phyloP scores from a whole-genome alignment of 2,797 vertebrate species.

The Bovichtus diacanthus region DNA sequence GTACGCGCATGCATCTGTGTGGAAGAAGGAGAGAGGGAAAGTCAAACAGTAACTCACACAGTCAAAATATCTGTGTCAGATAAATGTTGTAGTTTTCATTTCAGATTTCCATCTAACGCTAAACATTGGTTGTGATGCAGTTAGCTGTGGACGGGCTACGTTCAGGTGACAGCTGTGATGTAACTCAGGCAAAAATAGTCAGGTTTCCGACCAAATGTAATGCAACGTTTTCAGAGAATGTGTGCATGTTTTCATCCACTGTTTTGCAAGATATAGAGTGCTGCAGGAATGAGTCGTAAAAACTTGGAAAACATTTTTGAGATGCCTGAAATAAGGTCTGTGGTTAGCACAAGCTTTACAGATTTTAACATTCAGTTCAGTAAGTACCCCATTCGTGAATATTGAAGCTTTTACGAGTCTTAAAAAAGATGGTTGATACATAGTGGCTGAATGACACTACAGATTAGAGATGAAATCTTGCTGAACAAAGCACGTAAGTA shows the following conservation, averaged over 20 bases:
- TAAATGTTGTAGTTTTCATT: conserved; percentile 26
- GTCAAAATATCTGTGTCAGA: conserved; percentile 40
- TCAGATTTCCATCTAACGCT: conserved; percentile 14
- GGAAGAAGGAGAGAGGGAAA: conserved; percentile 17
- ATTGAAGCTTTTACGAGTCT: no score
- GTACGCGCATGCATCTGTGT: conserved; percentile 25
- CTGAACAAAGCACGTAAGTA: no score
- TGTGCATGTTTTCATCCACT: neutral
- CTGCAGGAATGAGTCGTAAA: no score
- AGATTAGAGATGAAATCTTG: no score
- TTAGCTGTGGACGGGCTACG: neutral
- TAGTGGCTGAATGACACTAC: no score
- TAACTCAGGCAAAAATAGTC: neutral
- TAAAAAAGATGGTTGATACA: no score
- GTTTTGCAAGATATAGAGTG: neutral
- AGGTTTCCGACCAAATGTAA: neutral
- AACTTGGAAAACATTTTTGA: no score
- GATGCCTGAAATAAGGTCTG: no score
- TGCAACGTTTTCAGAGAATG: neutral
- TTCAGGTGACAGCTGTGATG: conserved; percentile 40
- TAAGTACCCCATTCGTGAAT: no score
- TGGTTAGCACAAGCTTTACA: no score
- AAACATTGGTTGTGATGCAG: conserved; percentile 22
- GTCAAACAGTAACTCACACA: conserved; percentile 33
- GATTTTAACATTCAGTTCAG: no score